Percentiles rank a stretch among this genome's conserved stretches.
phyloP scores from a whole-genome alignment of 2,113 vertebrate genomes.

The Diphyllodes magnificus region DNA sequence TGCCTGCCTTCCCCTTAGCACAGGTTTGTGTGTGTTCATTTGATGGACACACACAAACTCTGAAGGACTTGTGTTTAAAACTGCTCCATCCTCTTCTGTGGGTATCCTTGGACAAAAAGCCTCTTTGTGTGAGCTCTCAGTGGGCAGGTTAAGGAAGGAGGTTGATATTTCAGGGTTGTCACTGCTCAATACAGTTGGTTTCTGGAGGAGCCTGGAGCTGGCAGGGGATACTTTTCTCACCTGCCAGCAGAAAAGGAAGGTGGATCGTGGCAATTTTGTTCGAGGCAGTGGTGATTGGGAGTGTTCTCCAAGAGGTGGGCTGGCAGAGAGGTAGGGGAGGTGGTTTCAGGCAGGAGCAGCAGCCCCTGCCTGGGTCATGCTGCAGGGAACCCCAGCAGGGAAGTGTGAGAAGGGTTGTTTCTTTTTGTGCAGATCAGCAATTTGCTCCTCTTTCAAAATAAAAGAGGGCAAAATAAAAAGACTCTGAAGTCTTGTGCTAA shows the following conservation, averaged over 20 bases:
- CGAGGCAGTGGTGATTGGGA: background rate
- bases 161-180: background rate
- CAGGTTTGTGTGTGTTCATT: background rate
- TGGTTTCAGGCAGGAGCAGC: background rate
- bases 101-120: background rate
- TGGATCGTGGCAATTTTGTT: background rate
- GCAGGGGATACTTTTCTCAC: background rate
- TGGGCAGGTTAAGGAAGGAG: background rate
- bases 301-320: background rate
- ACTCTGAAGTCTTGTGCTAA: background rate
- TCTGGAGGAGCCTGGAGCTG: background rate
- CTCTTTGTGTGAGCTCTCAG: background rate
- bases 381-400: background rate
- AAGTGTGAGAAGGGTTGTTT: background rate
- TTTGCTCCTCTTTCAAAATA: background rate
- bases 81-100: background rate
- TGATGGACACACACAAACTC: background rate
- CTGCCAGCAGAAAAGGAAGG: background rate
- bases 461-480: background rate
- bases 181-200: background rate
- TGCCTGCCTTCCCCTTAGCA: background rate
- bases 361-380: background rate
- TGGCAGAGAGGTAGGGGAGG: background rate
- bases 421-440: background rate
- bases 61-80: background rate